phyloP scores from a whole-genome alignment of 2,888 invertebrate genomes.

The Lycia hirtaria region DNA sequence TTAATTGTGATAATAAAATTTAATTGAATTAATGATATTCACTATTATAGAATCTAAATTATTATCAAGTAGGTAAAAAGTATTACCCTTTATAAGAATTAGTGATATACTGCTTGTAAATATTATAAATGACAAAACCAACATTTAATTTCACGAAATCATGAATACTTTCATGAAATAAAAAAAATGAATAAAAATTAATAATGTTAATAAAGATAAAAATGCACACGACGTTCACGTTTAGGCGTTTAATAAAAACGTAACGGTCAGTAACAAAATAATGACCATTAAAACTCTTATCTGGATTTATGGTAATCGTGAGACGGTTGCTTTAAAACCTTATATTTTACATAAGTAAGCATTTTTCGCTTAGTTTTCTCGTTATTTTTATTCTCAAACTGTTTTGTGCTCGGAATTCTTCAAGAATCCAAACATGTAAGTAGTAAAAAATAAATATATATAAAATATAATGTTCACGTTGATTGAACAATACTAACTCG shows the following conservation, averaged over 20 bases:
- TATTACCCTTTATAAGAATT: not conserved
- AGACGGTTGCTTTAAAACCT: not conserved
- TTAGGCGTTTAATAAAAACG: constrained; percentile 42
- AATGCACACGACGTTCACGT: constrained; percentile 41
- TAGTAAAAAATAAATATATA: too few relatives aligned
- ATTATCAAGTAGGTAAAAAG: too few relatives aligned
- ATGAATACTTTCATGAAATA: not conserved
- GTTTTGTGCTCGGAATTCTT: too few relatives aligned
- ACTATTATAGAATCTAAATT: too few relatives aligned
- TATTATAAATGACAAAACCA: too few relatives aligned
- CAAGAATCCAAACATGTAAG: too few relatives aligned
- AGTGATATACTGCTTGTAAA: too few relatives aligned
- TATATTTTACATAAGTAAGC: too few relatives aligned
- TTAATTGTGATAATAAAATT: too few relatives aligned
- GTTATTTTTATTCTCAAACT: not conserved
- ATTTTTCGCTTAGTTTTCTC: not conserved
- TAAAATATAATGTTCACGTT: too few relatives aligned
- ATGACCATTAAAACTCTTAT: constrained; percentile 39
- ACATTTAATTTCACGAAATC: not conserved
- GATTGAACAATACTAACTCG: too few relatives aligned
- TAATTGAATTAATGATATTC: too few relatives aligned
- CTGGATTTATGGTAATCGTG: constrained; percentile 16
- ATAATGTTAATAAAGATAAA: constrained; percentile 33
- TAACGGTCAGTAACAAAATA: constrained; percentile 44
- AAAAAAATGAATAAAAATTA: not conserved